These are phyloP conservation scores for Bagarius yarrelli DNA, from an alignment of 2,113 vertebrate genomes.

Conservation along the genomic window DNA sequence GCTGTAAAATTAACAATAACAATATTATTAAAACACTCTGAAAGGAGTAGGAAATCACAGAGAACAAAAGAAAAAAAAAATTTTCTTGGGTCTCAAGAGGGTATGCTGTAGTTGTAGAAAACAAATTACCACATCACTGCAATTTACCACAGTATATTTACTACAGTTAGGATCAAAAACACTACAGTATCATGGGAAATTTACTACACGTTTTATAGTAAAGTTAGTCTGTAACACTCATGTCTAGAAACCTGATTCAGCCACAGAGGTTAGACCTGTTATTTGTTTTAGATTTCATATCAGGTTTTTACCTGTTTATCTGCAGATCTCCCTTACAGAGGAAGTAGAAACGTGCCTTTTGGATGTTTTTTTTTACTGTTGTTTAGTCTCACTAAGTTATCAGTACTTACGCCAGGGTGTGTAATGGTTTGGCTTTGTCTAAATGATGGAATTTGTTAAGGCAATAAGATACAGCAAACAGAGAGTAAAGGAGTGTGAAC, in stretches of 20 bases:
- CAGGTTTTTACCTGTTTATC: conserved; percentile 26
- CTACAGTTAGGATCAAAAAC: too few species aligned
- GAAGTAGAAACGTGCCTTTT: neutral
- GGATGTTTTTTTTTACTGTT: neutral
- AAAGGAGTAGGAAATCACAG: too few species aligned
- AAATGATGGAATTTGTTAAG: neutral
- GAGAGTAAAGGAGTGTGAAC: neutral
- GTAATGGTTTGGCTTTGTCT: neutral
- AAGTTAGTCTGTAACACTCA: too few species aligned
- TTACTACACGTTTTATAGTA: too few species aligned
- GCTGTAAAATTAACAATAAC: too few species aligned
- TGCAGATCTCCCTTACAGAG: neutral
- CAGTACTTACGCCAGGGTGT: neutral
- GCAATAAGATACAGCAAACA: neutral
- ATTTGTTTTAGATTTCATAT: conserved; percentile 20
- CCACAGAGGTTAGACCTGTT: conserved; percentile 12
- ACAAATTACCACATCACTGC: too few species aligned
- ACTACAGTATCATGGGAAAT: too few species aligned
- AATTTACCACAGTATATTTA: too few species aligned
- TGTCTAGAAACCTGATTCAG: conserved; percentile 1
- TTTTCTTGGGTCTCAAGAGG: too few species aligned
- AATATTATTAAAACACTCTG: too few species aligned
- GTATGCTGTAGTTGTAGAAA: too few species aligned
- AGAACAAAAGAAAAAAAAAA: too few species aligned
- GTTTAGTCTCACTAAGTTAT: conserved; percentile 2